Base-by-base conservation (phyloP, 1,140 invertebrate species). In the Calephelis nemesis region DNA sequence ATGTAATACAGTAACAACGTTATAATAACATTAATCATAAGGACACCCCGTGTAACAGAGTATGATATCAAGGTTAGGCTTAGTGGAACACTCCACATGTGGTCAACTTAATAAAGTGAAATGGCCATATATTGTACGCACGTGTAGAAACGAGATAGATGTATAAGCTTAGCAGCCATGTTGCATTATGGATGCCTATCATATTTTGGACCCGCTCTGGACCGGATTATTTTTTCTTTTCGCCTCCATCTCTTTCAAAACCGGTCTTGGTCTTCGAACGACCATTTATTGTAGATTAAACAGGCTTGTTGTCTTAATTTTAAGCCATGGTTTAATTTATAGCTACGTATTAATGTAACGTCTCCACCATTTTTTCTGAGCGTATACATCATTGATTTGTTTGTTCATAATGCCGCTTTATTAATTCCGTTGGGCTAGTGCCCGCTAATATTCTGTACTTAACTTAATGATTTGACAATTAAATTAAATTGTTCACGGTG, bases 141-240 rank as follows among this genome's bases (percentile, higher is more conserved):
- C 64, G 50, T 40, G 87, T 67, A 78, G 48, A 84, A 91, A 71
- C 81, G 78, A 78, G 87, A 85, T 15, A 58, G 72, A 72, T 72
- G 77, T 84, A 89, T 70, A 77, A 82, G 87, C 86, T 90, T 88
- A 90, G 86, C 89, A 79, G 89, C 89, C 89, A 91, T 91, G 86
- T 91, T 91, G 87, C 87, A 89, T 88, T 91, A 91, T 91, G 87
- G 89, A 91, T 91, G 85, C 89, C 87, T 90, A 91, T 90, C 89
- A 91, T 91, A 91, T 90, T 91, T 91, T 91, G 89, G 89, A 90
- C 86, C 84, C 82, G 87, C 83, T 89, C 77, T 70, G 82, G 80
- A 89, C 87, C 86, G 86, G 87, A 88, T 88, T 90, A 89, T 88
- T 86, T 77, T 91, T 90, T 88, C 84, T 87, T 89, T 87, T 79